Evolutionary conservation across 2,888 invertebrate species (phyloP), one percentile per base, ranked within the genome.

Genomic region (Lithophane socia): DNA sequence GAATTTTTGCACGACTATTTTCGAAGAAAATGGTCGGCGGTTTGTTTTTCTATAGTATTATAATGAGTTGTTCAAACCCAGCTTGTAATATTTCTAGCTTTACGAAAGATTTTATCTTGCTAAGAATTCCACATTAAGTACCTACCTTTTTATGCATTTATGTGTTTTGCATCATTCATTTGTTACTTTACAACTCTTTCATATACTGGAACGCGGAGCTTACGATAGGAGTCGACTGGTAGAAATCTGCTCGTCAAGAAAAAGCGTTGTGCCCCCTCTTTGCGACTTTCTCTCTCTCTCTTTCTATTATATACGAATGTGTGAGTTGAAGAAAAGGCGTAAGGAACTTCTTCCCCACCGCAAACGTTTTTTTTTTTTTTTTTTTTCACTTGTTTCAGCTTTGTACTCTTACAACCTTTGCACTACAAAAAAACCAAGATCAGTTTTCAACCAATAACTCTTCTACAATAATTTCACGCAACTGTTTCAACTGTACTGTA

Each of bases 1-100:
- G 69, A 75, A 66, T 70, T 80, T 75, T 69, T 70, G 7, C 44
- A 16, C 18, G 8, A 16, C 44, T 12, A 65, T 56, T 65, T 80
- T 80, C 60, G 3, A 8, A 21, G 13, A 49, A 37, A 60, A 29
- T 47, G 1, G 37, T 49, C 29, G 47, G 9, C 4, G 24, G 18
- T 65, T 69, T 49, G 52, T 75, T 80, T 49, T 69, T 60, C 3
- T 69, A 16, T 74, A 63, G 56, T 58, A 21, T 56, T 52, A 13
- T 67, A 52, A 54, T 37, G 13, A 54, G 24, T 54, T 24, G 37
- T 54, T 80, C 13, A 5, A 21, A 47, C 29, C 29, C 12, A 16
- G 44, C 21, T n/a, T 58, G 16, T 10, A 8, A 77, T 77, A 71
- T 78, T 21, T 67, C 21, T 63, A 56, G 24, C 29, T 77, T 56